Evolutionary conservation across 2,113 vertebrate genomes (phyloP).

Genomic region (Sylvietta virens): DNA sequence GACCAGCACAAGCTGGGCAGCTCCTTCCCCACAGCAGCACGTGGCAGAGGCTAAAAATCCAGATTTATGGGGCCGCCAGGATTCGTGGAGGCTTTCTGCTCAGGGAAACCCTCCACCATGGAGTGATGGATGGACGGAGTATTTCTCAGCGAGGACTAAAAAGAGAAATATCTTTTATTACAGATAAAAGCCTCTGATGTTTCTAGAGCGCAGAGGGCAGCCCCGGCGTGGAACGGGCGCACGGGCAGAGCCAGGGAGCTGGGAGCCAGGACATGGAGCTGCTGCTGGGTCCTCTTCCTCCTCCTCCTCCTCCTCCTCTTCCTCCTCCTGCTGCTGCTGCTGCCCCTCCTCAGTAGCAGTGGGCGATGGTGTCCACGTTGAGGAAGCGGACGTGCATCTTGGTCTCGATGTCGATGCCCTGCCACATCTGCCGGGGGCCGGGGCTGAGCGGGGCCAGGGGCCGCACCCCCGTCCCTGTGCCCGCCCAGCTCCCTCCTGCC

Average conservation of each 20-base stretch:
- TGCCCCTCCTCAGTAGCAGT: conserved; percentile 72
- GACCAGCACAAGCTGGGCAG: rapidly evolving
- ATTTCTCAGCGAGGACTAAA: not conserved
- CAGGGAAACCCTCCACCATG: rapidly evolving
- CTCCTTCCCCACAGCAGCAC: not conserved
- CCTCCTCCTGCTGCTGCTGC: not conserved
- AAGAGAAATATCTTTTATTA: conserved; percentile 52
- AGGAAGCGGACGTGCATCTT: conserved; percentile 93
- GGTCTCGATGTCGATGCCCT: conserved; percentile 88
- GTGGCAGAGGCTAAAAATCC: not conserved
- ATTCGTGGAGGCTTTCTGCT: not conserved
- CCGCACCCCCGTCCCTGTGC: not conserved
- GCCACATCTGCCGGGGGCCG: conserved; percentile 78
- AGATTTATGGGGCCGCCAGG: not conserved
- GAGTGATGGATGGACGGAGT: rapidly evolving
- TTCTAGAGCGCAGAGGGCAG: conserved; percentile 8
- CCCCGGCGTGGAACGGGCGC: not conserved
- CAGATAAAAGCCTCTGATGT: conserved; percentile 39
- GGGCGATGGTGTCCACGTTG: conserved; percentile 78
- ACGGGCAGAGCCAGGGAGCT: rapidly evolving
- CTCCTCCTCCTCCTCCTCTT: not conserved
- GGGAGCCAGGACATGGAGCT: not conserved
- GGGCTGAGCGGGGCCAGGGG: not conserved
- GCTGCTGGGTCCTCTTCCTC: not conserved
- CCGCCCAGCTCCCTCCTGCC: rapidly evolving